phyloP scores from a whole-genome alignment of 23 tunicate species.

The Trididemnum clinides region DNA sequence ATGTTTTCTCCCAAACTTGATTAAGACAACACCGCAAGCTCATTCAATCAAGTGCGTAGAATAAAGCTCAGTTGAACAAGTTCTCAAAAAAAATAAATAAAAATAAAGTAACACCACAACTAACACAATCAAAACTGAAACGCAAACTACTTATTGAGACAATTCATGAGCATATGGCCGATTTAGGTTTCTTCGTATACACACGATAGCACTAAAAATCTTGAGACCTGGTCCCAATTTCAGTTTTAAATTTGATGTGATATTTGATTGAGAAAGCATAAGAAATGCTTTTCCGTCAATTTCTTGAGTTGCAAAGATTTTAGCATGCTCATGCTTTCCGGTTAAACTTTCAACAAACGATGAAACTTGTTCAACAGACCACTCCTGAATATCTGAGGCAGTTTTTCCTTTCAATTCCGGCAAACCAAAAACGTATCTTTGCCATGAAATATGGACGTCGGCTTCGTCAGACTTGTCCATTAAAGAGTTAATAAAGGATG shows the following conservation, averaged over 20 bases:
- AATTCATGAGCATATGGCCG: no score
- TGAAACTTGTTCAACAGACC: conserved; percentile 49
- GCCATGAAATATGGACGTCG: conserved; percentile 39
- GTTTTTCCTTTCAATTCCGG: conserved; percentile 45
- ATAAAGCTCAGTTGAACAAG: no score
- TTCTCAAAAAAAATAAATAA: no score
- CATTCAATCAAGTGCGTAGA: no score
- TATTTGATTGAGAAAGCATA: conserved; percentile 60
- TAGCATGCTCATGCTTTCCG: conserved; percentile 47
- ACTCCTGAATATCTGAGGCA: conserved; percentile 36
- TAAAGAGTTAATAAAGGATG: background rate
- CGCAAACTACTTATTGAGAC: no score
- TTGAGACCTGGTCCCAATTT: conserved; percentile 78
- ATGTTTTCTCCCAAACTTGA: no score
- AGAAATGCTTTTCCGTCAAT: conserved; percentile 77
- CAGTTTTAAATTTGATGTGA: conserved; percentile 64
- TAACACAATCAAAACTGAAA: no score
- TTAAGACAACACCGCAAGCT: no score
- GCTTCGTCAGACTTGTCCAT: background rate
- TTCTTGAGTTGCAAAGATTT: conserved; percentile 42
- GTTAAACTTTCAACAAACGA: conserved; percentile 46
- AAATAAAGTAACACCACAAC: no score
- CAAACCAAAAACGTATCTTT: conserved; percentile 31
- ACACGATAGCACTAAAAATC: conserved; percentile 62
- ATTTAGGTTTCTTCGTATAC: no score